A percentile compares a stretch with the other conserved stretches of the same genome.
Conservation (phyloP, 2,888 invertebrate species). For the Steromphala cineraria region DNA sequence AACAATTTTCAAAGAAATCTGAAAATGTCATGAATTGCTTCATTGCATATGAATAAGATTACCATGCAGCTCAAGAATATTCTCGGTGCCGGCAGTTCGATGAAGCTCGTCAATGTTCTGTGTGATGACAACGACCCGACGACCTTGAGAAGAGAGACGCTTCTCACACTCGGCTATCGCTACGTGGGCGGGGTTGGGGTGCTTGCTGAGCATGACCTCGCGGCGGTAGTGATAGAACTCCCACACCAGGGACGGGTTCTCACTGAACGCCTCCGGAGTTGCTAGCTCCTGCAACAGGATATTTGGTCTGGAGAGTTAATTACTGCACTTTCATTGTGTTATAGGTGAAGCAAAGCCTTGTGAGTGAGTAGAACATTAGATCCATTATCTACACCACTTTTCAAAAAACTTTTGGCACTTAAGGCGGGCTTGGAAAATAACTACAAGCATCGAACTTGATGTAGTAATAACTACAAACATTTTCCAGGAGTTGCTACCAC, state of each 20-base stretch:
- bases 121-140: slow-evolving; percentile 79
- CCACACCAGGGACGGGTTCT: slow-evolving; percentile 89
- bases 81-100: slow-evolving; percentile 79
- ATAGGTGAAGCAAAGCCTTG: too few relatives aligned
- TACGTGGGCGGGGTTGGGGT: slow-evolving; percentile 79
- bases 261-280: slow-evolving; percentile 83
- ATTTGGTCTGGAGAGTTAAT: too few relatives aligned
- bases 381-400: too few relatives aligned
- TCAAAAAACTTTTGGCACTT: too few relatives aligned
- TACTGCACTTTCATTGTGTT: too few relatives aligned
- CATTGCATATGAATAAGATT: slow-evolving; percentile 42
- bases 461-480: too few relatives aligned
- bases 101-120: slow-evolving; percentile 83
- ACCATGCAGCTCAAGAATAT: slow-evolving; percentile 81
- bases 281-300: slow-evolving; percentile 72
- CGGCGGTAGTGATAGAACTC: slow-evolving; percentile 92
- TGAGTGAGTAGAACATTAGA: too few relatives aligned
- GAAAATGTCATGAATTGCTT: neutral
- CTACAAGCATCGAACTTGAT: too few relatives aligned
- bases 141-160: slow-evolving; percentile 77
- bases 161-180: slow-evolving; percentile 84
- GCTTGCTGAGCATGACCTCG: slow-evolving; percentile 84
- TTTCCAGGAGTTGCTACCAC: too few relatives aligned
- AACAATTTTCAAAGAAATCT: too few relatives aligned
- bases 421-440: too few relatives aligned